Evolutionary conservation across 2,113 vertebrate genomes (phyloP).

Genomic region (Donacobius atricapilla): DNA sequence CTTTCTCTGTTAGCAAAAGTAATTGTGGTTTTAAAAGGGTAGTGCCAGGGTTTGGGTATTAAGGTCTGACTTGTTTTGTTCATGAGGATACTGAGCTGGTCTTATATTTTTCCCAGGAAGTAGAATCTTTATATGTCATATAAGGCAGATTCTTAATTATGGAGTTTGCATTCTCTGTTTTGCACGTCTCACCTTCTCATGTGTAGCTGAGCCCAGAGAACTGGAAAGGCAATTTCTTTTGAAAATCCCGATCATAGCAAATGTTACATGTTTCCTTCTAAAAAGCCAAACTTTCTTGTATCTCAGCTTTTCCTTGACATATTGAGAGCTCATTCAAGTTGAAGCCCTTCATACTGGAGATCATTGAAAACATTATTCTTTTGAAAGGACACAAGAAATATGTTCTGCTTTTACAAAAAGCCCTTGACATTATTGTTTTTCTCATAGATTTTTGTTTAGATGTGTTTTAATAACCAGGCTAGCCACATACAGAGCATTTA

Average conservation of each 20-base stretch:
- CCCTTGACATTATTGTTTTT: background rate
- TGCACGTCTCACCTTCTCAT: background rate
- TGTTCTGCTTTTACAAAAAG: background rate
- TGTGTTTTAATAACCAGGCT: background rate
- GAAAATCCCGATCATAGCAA: background rate
- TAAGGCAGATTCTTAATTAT: background rate
- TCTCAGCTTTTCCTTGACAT: background rate
- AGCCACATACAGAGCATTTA: accelerated
- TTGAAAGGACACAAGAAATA: background rate
- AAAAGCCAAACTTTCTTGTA: background rate
- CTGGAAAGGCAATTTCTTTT: background rate
- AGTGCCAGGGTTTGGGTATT: background rate
- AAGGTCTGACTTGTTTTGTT: background rate
- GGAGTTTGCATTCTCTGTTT: background rate
- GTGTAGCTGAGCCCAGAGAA: background rate
- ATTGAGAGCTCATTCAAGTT: background rate
- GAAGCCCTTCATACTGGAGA: background rate
- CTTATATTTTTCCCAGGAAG: background rate
- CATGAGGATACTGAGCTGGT: background rate
- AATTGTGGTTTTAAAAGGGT: background rate
- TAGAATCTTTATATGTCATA: background rate
- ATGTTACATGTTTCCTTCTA: background rate
- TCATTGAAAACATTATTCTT: background rate
- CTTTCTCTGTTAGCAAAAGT: background rate
- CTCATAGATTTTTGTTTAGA: background rate